Base-by-base conservation (phyloP, 1,140 invertebrate species). In the Solenopsis fugax region DNA sequence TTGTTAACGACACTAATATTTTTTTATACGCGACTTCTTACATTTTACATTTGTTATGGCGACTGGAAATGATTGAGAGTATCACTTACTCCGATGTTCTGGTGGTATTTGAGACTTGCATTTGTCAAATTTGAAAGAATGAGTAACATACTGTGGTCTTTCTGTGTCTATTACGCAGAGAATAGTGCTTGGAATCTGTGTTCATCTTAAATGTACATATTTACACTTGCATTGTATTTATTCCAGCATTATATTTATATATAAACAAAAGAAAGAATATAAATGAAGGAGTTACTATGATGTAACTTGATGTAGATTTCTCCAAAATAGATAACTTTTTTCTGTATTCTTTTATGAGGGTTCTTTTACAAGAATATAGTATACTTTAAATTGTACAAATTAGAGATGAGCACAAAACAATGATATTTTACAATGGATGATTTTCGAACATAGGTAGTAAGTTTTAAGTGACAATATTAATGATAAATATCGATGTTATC, bases 21-120 rank as follows among this genome's bases (percentile, higher is more conserved):
- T 50, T 45, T 52, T 72, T 4, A 64, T 12, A 77, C 60, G 60
- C 71, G 75, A 87, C 16, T 77, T 77, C 50, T 75, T 78, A 69
- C 48, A 52, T 81, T 50, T 71, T 54, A 52, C 50, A 81, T 56
- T 62, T 86, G 60, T 86, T 86, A 75, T 87, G 50, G 50, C 64
- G 72, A 76, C 56, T 76, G 29, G 81, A 87, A 87, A 48, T 72
- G 62, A 72, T 91, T 76, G 65, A 88, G 82, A 85, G 12, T 86
- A 94, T 94, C 94, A 95, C 93, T 95, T 95, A 95, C 94, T 95
- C 93, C 94, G 92, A 95, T 94, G 64, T 93, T 93, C 92, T 85
- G 93, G 92, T 91, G 91, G 29, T 89, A 85, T 81, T 91, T 78
- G 12, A 86, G 29, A 75, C 67, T 73, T 85, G 29, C 85, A 69